Conservation (phyloP, 1,140 invertebrate genomes). For the Drosophila repletoides region DNA sequence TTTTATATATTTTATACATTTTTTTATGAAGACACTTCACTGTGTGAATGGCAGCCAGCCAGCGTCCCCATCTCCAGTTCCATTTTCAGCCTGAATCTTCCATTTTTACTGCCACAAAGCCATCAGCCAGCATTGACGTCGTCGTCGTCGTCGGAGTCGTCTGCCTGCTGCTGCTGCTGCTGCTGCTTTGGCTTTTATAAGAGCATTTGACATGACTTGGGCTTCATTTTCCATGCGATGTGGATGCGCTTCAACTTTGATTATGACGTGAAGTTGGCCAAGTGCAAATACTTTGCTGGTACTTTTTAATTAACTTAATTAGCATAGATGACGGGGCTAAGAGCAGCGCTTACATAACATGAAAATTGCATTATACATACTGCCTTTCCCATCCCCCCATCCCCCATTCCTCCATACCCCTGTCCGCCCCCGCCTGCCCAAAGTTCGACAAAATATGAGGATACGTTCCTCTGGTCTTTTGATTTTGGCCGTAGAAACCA, state of each 20-base stretch:
- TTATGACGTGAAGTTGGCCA: conserved; percentile 79
- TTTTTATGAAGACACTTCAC: conserved; percentile 55
- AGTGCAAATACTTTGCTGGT: conserved; percentile 79
- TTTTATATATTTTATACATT: conserved; percentile 33
- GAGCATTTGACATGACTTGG: conserved; percentile 79
- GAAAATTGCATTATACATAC: conserved; percentile 73
- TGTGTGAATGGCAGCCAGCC: conserved; percentile 43
- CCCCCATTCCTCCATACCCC: not conserved
- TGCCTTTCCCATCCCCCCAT: not conserved
- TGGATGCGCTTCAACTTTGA: conserved; percentile 70
- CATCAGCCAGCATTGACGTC: not conserved
- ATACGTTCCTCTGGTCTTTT: conserved; percentile 24
- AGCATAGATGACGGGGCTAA: conserved; percentile 76
- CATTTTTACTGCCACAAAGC: conserved; percentile 14
- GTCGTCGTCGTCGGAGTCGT: conserved; percentile 22
- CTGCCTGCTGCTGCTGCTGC: conserved; percentile 9
- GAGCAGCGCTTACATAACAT: conserved; percentile 74
- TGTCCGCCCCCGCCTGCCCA: not conserved
- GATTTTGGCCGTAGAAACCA: conserved; percentile 26
- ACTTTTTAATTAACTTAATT: conserved; percentile 80
- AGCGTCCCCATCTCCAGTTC: not conserved
- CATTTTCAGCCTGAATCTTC: not conserved
- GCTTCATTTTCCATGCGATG: conserved; percentile 66
- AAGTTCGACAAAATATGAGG: conserved; percentile 15
- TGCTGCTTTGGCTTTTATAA: conserved; percentile 61